Evolutionary conservation across 2,888 invertebrate species (phyloP).

Genomic region (Lycophotia porphyrea): DNA sequence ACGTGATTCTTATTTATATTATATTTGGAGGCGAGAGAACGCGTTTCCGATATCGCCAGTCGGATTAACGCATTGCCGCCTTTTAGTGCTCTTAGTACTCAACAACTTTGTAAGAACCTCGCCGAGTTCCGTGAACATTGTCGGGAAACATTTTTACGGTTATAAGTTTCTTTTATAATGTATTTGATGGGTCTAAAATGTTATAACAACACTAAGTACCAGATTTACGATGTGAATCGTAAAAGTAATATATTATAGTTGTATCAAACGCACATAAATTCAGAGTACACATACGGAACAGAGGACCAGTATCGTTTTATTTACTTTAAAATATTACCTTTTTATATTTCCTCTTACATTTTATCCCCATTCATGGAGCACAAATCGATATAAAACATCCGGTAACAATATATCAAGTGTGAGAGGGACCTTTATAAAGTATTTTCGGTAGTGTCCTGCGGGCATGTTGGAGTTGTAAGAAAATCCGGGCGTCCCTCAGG

Average conservation of each 20-base stretch:
- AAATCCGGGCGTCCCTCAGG: constrained; percentile 73
- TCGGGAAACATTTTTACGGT: constrained; percentile 66
- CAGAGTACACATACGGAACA: constrained; percentile 30
- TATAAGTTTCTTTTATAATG: constrained; percentile 68
- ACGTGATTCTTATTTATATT: constrained; percentile 90
- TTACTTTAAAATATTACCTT: constrained; percentile 63
- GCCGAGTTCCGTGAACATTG: constrained; percentile 72
- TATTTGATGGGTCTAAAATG: constrained; percentile 66
- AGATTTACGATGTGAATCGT: constrained; percentile 58
- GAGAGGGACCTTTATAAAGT: constrained; percentile 78
- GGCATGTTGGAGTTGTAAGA: constrained; percentile 78
- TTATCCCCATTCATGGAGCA: constrained; percentile 72
- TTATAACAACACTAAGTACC: constrained; percentile 53
- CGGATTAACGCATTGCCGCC: constrained; percentile 84
- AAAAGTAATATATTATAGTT: constrained; percentile 60
- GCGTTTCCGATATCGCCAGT: constrained; percentile 81
- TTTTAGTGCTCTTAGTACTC: constrained; percentile 81
- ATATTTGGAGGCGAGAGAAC: constrained; percentile 77
- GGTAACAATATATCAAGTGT: constrained; percentile 81
- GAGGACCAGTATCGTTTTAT: constrained; percentile 49
- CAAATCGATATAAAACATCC: constrained; percentile 82
- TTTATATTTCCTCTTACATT: constrained; percentile 68
- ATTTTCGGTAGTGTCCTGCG: constrained; percentile 81
- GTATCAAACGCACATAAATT: constrained; percentile 52
- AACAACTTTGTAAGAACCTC: constrained; percentile 80